phyloP scores from a whole-genome alignment of 2,113 vertebrate genomes.

The Agelaius tricolor region DNA sequence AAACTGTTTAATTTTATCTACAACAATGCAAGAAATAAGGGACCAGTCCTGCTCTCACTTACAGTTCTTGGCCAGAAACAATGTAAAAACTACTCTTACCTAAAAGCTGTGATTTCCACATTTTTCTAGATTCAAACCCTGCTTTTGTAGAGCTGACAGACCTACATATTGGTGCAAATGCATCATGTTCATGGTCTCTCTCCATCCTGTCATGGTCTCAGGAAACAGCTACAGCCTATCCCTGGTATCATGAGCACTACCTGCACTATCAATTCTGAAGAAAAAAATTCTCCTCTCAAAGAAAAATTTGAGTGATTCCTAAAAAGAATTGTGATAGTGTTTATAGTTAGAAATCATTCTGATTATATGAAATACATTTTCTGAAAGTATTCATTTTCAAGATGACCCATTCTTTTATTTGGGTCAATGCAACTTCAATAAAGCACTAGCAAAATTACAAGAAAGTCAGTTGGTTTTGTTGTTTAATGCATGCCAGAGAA shows the following conservation, averaged over 20 bases:
- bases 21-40: background rate
- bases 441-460: background rate
- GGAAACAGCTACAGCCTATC: background rate
- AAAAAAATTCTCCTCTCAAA: background rate
- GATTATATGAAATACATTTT: background rate
- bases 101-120: background rate
- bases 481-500: background rate
- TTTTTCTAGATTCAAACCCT: background rate
- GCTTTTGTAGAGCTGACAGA: background rate
- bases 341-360: background rate
- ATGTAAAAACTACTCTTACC: background rate
- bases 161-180: background rate
- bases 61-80: background rate
- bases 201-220: fast-evolving
- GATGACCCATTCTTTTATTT: background rate
- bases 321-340: background rate
- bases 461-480: background rate
- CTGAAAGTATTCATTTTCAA: background rate
- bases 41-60: background rate
- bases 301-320: background rate
- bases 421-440: background rate
- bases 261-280: background rate
- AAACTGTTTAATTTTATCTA: conserved; percentile 4
- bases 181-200: too few relatives aligned
- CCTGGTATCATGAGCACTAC: background rate